Conservation (phyloP, 1,140 invertebrate genomes). For the Akabosia matsudoensis region DNA sequence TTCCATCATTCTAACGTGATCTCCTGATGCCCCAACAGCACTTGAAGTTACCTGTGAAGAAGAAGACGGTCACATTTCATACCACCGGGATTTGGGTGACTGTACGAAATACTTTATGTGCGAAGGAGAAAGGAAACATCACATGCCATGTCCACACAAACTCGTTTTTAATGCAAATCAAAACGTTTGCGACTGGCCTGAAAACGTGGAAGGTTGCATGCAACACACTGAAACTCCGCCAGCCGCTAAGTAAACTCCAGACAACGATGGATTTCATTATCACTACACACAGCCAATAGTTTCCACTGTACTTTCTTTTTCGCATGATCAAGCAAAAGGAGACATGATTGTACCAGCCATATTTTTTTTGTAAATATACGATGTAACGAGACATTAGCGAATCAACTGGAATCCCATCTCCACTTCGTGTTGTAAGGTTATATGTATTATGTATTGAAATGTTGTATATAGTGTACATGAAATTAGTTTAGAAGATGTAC, state of each 20-base stretch:
- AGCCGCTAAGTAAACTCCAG: conserved; percentile 46
- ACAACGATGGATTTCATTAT: background rate
- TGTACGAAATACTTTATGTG: conserved; percentile 95
- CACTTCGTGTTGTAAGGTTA: background rate
- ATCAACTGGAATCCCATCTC: no score
- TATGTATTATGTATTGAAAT: background rate
- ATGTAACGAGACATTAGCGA: no score
- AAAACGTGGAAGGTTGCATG: conserved; percentile 84
- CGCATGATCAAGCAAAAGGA: no score
- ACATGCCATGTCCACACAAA: conserved; percentile 94
- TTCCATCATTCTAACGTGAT: background rate
- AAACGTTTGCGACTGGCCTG: conserved; percentile 94
- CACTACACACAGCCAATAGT: background rate
- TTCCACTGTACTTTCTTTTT: no score
- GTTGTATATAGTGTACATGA: conserved; percentile 9
- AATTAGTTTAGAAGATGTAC: background rate
- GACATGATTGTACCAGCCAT: no score
- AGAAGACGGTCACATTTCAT: conserved; percentile 89
- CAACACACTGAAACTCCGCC: conserved; percentile 76
- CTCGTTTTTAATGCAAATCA: conserved; percentile 89
- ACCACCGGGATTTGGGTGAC: conserved; percentile 83
- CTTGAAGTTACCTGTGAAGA: conserved; percentile 85
- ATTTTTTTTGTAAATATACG: no score
- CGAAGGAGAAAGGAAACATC: conserved; percentile 88
- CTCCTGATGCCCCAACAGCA: conserved; percentile 57